Evolutionary conservation across 92 coral and sea anemone genomes (phyloP), one percentile per base, ranked within the genome.

Genomic region (Anthopleura xanthogrammica): DNA sequence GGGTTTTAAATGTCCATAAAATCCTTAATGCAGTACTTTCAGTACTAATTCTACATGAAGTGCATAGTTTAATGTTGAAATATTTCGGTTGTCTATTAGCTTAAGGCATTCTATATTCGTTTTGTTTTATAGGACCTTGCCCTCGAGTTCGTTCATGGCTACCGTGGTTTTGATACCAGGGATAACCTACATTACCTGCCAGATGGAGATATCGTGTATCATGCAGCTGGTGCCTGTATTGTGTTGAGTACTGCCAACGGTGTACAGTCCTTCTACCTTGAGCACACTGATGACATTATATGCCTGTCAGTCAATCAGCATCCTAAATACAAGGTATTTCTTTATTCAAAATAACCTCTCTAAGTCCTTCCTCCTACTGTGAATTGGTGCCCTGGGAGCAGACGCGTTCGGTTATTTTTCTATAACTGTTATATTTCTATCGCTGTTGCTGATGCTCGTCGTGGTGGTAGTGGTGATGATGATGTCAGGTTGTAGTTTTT

Each of bases 81-180:
- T 29, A 29, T 29, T 29, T 29, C 36, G 36, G 36, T 29, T 29
- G 36, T 29, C 36, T 29, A 29, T 29, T 29, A 29, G 36, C 36
- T 29, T 29, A 29, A 29, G 36, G 36, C 36, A 29, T 29, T 29
- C 36, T 29, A 29, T 29, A 11, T 70, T 16, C 5, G 13, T n/a
- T 3, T 71, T 43, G 39, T 50, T 17, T 17, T 7, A 2, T 87
- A 97, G 99, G 98, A 97, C 75, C 91, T 97, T 3, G 85, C 77
- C 50, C 86, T 97, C n/a, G 99, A 97, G 80, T 95, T 94, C 66
- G 91, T 97, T 52, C 97, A 97, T 58, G 99, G 99, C 22, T 97
- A 97, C 85, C 98, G 99, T 62, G 99, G 99, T 23, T 97, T 97
- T 68, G 99, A 97, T 87, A 97, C 99, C 71, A 89, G 99, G 80